Evolutionary conservation across 2,797 vertebrate genomes (phyloP).

Genomic region (Pogonophryne albipinna): DNA sequence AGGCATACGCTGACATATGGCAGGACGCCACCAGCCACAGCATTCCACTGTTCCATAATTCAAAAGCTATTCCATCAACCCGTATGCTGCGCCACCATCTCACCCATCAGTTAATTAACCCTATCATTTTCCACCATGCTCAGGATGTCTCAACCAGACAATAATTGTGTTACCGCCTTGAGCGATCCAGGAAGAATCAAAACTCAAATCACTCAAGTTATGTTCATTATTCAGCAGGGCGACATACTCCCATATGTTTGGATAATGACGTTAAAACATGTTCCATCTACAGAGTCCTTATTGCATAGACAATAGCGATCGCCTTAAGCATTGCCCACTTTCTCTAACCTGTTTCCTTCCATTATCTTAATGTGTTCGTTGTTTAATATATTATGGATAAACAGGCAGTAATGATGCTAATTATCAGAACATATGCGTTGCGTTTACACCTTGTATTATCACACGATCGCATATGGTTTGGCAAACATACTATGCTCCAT

Average conservation of each 20-base stretch:
- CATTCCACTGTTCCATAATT: conserved; percentile 82
- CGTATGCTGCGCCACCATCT: conserved; percentile 65
- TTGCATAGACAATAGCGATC: conserved; percentile 29
- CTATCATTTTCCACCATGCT: conserved; percentile 57
- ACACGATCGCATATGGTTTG: conserved; percentile 38
- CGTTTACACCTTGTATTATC: conserved; percentile 43
- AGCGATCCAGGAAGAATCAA: conserved; percentile 43
- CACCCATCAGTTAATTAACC: conserved; percentile 75
- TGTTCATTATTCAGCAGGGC: conserved; percentile 64
- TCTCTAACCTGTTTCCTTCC: conserved; percentile 60
- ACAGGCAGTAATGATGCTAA: conserved; percentile 63
- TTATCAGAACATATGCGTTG: conserved; percentile 70
- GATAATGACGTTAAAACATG: conserved; percentile 58
- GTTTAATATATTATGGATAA: conserved; percentile 64
- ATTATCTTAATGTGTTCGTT: conserved; percentile 62
- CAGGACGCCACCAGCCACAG: conserved; percentile 77
- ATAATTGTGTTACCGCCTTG: conserved; percentile 48
- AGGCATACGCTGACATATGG: conserved; percentile 80
- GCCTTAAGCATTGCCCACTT: conserved; percentile 40
- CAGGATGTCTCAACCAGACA: conserved; percentile 41
- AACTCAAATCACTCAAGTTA: conserved; percentile 59
- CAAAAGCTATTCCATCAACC: conserved; percentile 78
- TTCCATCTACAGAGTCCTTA: conserved; percentile 31
- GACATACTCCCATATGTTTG: conserved; percentile 68
- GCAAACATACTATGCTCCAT: conserved; percentile 40